Percentiles rank a stretch among this genome's conserved stretches.
These are phyloP conservation scores for Iphiclides podalirius DNA, from an alignment of 2,888 invertebrate species.

Conservation along the genomic window DNA sequence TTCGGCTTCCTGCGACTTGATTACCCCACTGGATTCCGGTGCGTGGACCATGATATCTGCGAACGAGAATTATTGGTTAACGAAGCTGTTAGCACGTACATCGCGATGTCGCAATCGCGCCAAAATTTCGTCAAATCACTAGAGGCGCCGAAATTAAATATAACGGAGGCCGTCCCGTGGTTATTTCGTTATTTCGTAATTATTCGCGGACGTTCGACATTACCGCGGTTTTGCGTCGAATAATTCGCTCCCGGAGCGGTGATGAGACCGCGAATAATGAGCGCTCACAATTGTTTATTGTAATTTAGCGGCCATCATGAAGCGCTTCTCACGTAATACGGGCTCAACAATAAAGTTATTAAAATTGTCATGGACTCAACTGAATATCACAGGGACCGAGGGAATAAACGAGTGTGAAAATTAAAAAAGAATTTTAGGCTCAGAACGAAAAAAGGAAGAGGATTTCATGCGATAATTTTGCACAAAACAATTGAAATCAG, in stretches of 20 bases:
- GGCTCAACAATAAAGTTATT: conserved; percentile 64
- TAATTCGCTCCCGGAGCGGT: conserved; percentile 67
- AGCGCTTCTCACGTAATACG: conserved; percentile 63
- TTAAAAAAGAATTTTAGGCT: conserved; percentile 25
- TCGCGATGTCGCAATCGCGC: neutral
- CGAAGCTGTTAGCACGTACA: neutral
- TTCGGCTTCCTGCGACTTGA: neutral
- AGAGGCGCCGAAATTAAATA: conserved; percentile 69
- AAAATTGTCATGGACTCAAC: conserved; percentile 49
- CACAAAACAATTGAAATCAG: conserved; percentile 6
- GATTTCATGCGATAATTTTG: conserved; percentile 2
- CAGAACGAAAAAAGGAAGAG: conserved; percentile 6
- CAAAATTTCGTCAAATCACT: conserved; percentile 48
- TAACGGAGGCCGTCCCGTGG: conserved; percentile 61
- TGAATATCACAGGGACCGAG: conserved; percentile 38
- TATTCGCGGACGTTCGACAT: conserved; percentile 72
- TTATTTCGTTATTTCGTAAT: conserved; percentile 65
- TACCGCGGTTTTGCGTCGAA: conserved; percentile 66
- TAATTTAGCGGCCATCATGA: conserved; percentile 67
- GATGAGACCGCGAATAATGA: conserved; percentile 72
- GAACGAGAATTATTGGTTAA: conserved; percentile 31
- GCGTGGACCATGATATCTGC: conserved; percentile 55
- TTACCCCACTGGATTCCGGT: conserved; percentile 5
- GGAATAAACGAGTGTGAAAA: conserved; percentile 35
- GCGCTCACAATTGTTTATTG: conserved; percentile 73